Conservation (phyloP, 2,113 vertebrate species). For the Struthio camelus region DNA sequence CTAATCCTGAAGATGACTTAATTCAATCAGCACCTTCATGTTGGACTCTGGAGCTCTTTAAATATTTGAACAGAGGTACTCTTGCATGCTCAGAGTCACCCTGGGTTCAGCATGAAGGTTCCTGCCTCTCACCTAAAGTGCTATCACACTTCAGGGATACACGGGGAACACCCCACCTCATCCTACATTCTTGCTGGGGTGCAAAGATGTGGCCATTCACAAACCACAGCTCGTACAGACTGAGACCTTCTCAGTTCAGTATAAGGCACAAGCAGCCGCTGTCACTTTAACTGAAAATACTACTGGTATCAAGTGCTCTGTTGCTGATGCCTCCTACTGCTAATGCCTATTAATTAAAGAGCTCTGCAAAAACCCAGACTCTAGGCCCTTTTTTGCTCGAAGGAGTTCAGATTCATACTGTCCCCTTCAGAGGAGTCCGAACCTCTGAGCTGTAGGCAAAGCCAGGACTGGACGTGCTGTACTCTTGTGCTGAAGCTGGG, state of each 20-base stretch:
- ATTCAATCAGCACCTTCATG: not conserved
- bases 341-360: not conserved
- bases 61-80: not conserved
- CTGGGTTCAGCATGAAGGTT: not conserved
- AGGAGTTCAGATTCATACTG: not conserved
- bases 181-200: not conserved
- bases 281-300: not conserved
- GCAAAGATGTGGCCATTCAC: not conserved
- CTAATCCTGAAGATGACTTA: not conserved
- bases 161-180: not conserved
- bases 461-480: accelerated
- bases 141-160: not conserved
- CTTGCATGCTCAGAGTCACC: not conserved
- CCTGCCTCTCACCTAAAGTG: not conserved
- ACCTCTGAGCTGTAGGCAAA: not conserved
- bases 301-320: not conserved
- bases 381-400: not conserved
- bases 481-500: not conserved
- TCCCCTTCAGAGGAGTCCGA: not conserved
- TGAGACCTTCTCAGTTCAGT: no score
- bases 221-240: no score
- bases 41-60: not conserved
- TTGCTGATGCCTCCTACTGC: not conserved
- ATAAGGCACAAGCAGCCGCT: no score
- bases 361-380: not conserved